Percentiles rank a stretch among this genome's conserved stretches.
phyloP scores from a whole-genome alignment of 2,113 vertebrate species.

The Gadus chalcogrammus region DNA sequence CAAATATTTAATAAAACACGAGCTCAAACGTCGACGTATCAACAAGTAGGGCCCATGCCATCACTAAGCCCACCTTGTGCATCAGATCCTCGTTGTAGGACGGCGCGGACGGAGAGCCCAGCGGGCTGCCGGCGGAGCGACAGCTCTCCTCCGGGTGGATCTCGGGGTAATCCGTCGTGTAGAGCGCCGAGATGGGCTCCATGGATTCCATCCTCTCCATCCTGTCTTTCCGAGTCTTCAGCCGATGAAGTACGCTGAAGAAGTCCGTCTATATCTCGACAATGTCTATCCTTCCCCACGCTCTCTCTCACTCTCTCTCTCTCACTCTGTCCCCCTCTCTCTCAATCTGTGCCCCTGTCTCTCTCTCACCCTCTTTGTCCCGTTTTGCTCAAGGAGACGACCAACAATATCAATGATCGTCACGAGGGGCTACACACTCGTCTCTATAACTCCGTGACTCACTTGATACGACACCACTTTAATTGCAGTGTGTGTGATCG shows the following conservation, averaged over 20 bases:
- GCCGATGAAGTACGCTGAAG: neutral
- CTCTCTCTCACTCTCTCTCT: constrained; percentile 2
- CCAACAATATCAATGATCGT: too few relatives aligned
- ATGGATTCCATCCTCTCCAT: constrained; percentile 66
- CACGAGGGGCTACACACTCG: too few relatives aligned
- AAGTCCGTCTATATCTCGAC: neutral
- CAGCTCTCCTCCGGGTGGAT: constrained; percentile 59
- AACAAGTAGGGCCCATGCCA: too few relatives aligned
- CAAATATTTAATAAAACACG: too few relatives aligned
- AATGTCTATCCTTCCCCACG: neutral
- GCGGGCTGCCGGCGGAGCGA: constrained; percentile 42
- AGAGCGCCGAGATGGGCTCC: constrained; percentile 62
- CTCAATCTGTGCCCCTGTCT: neutral
- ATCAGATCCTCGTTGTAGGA: constrained; percentile 73
- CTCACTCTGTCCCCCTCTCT: neutral
- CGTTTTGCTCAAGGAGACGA: neutral
- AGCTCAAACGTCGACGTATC: too few relatives aligned
- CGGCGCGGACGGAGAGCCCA: constrained; percentile 22
- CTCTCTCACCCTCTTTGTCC: neutral
- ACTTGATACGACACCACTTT: too few relatives aligned
- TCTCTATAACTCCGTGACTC: too few relatives aligned
- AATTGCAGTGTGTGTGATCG: too few relatives aligned
- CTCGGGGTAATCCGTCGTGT: constrained; percentile 62
- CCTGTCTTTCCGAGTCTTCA: constrained; percentile 10
- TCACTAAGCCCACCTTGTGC: constrained; percentile 70